Conservation (phyloP, 2,113 vertebrate species). For the Triplophysa rosa region DNA sequence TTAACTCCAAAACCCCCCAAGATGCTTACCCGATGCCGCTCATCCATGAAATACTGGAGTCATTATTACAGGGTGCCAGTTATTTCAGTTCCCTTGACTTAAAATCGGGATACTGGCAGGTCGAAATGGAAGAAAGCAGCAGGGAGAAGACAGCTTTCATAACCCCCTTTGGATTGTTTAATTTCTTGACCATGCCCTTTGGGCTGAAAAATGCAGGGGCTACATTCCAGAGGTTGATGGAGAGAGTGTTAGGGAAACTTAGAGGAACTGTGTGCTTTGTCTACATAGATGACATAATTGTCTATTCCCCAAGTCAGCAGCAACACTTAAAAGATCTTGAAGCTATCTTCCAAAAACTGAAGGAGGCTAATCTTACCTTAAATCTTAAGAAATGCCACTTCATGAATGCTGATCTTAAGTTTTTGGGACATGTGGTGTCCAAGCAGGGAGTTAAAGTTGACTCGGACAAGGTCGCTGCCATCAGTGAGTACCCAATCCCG, state of each 20-base stretch:
- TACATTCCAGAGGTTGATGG: conserved; percentile 22
- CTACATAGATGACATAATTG: conserved; percentile 19
- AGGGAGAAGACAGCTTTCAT: no score
- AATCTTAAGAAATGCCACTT: conserved; percentile 19
- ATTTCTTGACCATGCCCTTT: conserved; percentile 20
- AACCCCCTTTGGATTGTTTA: no score
- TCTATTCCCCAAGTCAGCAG: not conserved
- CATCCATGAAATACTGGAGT: conserved; percentile 18
- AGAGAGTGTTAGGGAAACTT: not conserved
- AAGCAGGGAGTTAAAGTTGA: not conserved
- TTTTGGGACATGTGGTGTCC: not conserved
- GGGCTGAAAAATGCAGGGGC: conserved; percentile 5
- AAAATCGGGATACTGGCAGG: no score
- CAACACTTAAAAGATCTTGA: conserved; percentile 10
- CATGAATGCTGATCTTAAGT: not conserved
- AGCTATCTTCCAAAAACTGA: not conserved
- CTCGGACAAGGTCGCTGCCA: not conserved
- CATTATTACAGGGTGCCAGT: not conserved
- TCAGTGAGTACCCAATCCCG: no score
- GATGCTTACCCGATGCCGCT: not conserved
- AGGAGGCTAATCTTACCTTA: not conserved
- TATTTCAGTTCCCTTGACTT: conserved; percentile 1
- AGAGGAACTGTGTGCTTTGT: not conserved
- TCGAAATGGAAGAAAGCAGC: no score
- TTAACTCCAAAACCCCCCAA: no score